Conservation (phyloP, 2,888 invertebrate species). For the Drosophila gaucha region DNA sequence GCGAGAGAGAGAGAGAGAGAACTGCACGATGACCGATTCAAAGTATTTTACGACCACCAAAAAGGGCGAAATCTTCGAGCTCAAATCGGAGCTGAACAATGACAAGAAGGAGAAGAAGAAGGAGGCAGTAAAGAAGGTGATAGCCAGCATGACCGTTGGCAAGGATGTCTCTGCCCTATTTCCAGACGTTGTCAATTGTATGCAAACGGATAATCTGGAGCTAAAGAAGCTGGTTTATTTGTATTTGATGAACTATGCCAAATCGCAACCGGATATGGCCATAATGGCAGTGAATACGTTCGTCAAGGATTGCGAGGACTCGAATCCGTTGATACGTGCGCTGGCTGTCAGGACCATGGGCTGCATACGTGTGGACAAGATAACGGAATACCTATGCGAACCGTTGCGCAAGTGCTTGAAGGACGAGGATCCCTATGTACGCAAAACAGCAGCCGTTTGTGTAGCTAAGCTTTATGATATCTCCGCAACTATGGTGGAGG, state of each 20-base stretch:
- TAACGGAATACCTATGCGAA: slow-evolving; percentile 99
- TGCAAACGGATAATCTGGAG: slow-evolving; percentile 99
- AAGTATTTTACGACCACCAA: slow-evolving; percentile 99
- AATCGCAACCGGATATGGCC: slow-evolving; percentile 99
- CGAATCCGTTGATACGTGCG: slow-evolving; percentile 99
- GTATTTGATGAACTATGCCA: slow-evolving; percentile 99
- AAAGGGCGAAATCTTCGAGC: slow-evolving; percentile 99
- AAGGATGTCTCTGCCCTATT: slow-evolving; percentile 99
- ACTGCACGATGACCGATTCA: slow-evolving; percentile 95
- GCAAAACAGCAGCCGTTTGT: slow-evolving; percentile 99
- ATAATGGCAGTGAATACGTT: slow-evolving; percentile 99
- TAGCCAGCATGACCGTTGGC: slow-evolving; percentile 99
- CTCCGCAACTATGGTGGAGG: slow-evolving; percentile 88
- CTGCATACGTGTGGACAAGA: slow-evolving; percentile 99
- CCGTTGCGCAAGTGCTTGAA: slow-evolving; percentile 97
- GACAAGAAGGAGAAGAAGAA: slow-evolving; percentile 99
- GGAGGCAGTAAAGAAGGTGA: slow-evolving; percentile 99
- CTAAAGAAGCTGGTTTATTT: slow-evolving; percentile 99
- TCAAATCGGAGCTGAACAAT: slow-evolving; percentile 99
- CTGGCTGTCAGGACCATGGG: slow-evolving; percentile 99
- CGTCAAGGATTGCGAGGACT: slow-evolving; percentile 99
- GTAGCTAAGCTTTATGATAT: slow-evolving; percentile 99
- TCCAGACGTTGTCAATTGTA: slow-evolving; percentile 99
- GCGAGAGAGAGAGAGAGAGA: slow-evolving; percentile 31
- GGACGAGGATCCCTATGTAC: slow-evolving; percentile 98